These are phyloP conservation scores for Germaria angustata DNA, from an alignment of 2,888 invertebrate species.

Conservation along the genomic window DNA sequence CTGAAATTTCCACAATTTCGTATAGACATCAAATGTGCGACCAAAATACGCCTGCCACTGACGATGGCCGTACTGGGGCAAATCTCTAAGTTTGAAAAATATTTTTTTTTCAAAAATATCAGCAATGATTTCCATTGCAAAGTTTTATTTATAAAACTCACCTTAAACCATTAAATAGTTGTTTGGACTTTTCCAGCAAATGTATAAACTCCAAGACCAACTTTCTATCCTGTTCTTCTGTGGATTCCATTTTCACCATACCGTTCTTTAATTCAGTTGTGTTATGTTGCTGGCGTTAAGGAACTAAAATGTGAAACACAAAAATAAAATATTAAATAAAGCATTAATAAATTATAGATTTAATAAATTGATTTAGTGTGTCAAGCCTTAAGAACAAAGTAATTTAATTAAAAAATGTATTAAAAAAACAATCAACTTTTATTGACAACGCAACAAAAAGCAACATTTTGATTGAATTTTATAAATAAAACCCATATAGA, in stretches of 20 bases:
- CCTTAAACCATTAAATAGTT: conserved; percentile 97
- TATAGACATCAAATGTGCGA: conserved; percentile 97
- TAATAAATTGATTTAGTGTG: conserved; percentile 20
- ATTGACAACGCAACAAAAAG: background rate
- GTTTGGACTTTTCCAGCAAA: conserved; percentile 97
- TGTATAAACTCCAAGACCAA: conserved; percentile 97
- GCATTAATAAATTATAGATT: conserved; percentile 12
- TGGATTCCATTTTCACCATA: conserved; percentile 89
- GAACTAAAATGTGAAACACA: conserved; percentile 70
- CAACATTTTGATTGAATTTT: conserved; percentile 33
- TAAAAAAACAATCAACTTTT: conserved; percentile 3
- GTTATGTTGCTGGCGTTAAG: conserved; percentile 77
- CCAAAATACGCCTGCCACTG: conserved; percentile 99
- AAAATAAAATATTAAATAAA: background rate
- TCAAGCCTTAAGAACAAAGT: background rate
- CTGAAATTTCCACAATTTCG: conserved; percentile 98
- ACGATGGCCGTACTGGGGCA: conserved; percentile 97
- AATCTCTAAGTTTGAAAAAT: conserved; percentile 85
- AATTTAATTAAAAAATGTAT: conserved; percentile 24
- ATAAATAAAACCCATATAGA: background rate
- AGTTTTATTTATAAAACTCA: no score
- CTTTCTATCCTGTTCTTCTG: conserved; percentile 93
- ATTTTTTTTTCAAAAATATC: no score
- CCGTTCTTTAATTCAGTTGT: conserved; percentile 78
- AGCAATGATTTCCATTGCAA: background rate